These are phyloP conservation scores for Gopherus evgoodei DNA, from an alignment of 2,113 vertebrate genomes.

Conservation along the genomic window DNA sequence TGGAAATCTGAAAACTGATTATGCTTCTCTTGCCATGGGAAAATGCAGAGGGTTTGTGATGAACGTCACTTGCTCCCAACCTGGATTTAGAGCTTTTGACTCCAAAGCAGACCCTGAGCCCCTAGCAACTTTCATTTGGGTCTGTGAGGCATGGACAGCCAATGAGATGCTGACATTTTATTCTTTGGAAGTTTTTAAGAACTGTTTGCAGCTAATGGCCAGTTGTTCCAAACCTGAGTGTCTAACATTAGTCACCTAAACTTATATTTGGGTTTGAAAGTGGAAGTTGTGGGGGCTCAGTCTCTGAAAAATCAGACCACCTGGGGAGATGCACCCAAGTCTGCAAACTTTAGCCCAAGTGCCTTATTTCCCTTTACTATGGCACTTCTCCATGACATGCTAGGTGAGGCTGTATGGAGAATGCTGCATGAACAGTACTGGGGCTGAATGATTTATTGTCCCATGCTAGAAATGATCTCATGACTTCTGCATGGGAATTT, in stretches of 20 bases:
- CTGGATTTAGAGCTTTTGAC: accelerated
- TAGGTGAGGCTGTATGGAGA: neutral
- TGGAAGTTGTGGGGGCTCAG: neutral
- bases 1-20: accelerated
- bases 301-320: neutral
- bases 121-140: neutral
- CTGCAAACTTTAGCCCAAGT: neutral
- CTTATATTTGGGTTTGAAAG: neutral
- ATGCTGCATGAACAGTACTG: neutral
- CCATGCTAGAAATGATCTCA: neutral
- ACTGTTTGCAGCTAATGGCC: neutral
- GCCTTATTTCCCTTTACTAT: neutral
- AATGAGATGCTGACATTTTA: neutral
- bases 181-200: neutral
- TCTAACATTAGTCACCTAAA: neutral
- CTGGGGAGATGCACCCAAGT: neutral
- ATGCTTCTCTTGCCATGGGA: accelerated
- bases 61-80: accelerated
- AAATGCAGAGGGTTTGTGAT: neutral
- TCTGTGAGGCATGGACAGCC: neutral
- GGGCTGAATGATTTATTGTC: neutral
- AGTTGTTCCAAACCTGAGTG: accelerated
- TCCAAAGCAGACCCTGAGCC: neutral
- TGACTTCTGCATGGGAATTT: neutral
- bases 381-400: neutral